phyloP scores from a whole-genome alignment of 2,113 vertebrate genomes.

The Xiphias gladius region DNA sequence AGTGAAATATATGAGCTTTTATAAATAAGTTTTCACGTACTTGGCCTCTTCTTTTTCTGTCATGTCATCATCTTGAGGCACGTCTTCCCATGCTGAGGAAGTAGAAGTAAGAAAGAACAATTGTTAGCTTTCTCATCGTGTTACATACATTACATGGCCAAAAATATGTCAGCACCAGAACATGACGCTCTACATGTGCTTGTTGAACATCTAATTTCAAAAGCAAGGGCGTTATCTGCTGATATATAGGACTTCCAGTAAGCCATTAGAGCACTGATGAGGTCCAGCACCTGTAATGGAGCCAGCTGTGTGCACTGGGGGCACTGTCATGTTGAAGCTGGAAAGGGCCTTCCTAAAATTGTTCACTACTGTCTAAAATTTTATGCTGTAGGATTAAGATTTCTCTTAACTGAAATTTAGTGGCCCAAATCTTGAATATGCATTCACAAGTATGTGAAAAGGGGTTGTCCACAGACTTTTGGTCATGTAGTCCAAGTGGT shows the following conservation, averaged over 20 bases:
- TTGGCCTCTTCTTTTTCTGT: constrained; percentile 85
- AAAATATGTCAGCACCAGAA: background rate
- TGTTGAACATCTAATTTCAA: background rate
- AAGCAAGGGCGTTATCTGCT: background rate
- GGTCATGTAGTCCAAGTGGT: background rate
- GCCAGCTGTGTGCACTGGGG: too few relatives aligned
- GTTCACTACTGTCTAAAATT: background rate
- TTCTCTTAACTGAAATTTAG: background rate
- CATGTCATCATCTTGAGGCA: constrained; percentile 75
- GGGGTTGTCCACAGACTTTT: background rate
- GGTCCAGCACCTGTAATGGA: too few relatives aligned
- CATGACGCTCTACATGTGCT: background rate
- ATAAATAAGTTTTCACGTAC: constrained; percentile 55
- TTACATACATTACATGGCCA: background rate
- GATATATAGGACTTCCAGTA: too few relatives aligned
- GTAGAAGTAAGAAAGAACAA: background rate
- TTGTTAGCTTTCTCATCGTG: background rate
- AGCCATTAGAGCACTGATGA: too few relatives aligned
- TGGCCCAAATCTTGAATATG: background rate
- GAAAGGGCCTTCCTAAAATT: too few relatives aligned
- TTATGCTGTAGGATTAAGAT: background rate
- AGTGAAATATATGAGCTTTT: background rate
- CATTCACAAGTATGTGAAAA: background rate
- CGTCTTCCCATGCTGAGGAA: constrained; percentile 81
- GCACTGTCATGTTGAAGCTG: too few relatives aligned